Percentiles rank a stretch among this genome's conserved stretches.
These are phyloP conservation scores for Oryzias celebensis DNA, from an alignment of 2,113 vertebrate genomes.

Conservation along the genomic window DNA sequence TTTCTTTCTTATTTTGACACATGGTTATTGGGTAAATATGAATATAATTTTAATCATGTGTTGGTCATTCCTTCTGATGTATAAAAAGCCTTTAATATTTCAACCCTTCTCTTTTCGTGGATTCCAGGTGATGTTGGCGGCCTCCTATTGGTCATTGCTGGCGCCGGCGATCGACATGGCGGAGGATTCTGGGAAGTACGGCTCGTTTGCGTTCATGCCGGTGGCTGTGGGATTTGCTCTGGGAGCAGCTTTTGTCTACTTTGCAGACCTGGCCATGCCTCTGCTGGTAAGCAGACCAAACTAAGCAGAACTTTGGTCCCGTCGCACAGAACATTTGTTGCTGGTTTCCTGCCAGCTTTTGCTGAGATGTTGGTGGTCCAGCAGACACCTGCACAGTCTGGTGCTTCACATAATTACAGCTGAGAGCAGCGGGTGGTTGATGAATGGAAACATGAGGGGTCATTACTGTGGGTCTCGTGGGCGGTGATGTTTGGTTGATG, in stretches of 20 bases:
- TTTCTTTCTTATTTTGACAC: too few relatives aligned
- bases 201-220: slow-evolving; percentile 87
- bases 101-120: background rate
- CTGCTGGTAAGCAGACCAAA: slow-evolving; percentile 79
- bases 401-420: slow-evolving; percentile 6
- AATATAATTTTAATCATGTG: too few relatives aligned
- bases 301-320: background rate
- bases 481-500: background rate
- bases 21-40: too few relatives aligned
- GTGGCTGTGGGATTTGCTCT: slow-evolving; percentile 88
- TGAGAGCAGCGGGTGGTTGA: slow-evolving; percentile 4
- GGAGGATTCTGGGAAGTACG: slow-evolving; percentile 84
- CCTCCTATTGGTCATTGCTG: slow-evolving; percentile 95
- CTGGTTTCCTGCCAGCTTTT: too few relatives aligned
- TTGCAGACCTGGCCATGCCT: slow-evolving; percentile 85
- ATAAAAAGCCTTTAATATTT: background rate
- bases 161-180: slow-evolving; percentile 94
- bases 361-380: too few relatives aligned
- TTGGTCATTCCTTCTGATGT: too few relatives aligned
- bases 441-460: slow-evolving; percentile 13
- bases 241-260: slow-evolving; percentile 89
- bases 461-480: background rate
- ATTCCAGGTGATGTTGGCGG: slow-evolving; percentile 92
- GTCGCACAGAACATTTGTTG: too few relatives aligned
- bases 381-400: background rate